Evolutionary conservation across 2,797 vertebrate species (phyloP).

Genomic region (Ctenopoma multispine): DNA sequence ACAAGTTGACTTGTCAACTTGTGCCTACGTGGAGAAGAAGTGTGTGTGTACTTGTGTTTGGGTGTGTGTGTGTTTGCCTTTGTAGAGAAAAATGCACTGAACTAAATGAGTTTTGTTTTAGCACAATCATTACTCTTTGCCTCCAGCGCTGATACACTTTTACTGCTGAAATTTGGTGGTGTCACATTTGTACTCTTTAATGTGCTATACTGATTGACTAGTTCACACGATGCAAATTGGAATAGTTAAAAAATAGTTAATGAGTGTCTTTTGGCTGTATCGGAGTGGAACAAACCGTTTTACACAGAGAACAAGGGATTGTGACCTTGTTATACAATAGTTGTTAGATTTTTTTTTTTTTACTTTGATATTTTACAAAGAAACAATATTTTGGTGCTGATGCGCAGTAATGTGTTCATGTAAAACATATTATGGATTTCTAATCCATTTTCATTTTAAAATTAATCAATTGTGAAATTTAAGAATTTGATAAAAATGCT

Average conservation of each 20-base stretch:
- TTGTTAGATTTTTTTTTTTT: background rate
- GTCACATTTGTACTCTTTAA: constrained; percentile 75
- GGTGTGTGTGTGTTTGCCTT: constrained; percentile 6
- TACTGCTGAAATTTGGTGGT: constrained; percentile 71
- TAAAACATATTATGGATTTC: background rate
- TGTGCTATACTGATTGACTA: constrained; percentile 81
- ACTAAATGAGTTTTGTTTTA: constrained; percentile 79
- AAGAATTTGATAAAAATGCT: background rate
- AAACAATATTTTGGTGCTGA: background rate
- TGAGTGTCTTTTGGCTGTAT: constrained; percentile 71
- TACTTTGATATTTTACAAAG: background rate
- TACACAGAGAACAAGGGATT: constrained; percentile 46
- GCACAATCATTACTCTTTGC: constrained; percentile 90
- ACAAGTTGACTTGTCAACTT: constrained; percentile 85
- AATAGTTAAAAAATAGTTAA: constrained; percentile 76
- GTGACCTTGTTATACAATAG: constrained; percentile 40
- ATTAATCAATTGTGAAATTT: background rate
- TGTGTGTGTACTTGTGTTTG: constrained; percentile 23
- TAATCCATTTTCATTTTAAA: background rate
- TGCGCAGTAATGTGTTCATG: background rate
- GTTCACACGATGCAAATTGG: constrained; percentile 76
- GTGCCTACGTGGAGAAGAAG: constrained; percentile 64
- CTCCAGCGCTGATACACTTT: constrained; percentile 74
- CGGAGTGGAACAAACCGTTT: constrained; percentile 71
- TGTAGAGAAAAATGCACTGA: constrained; percentile 39